Conservation (phyloP, 2,888 invertebrate genomes). For the Sabatieria punctata region DNA sequence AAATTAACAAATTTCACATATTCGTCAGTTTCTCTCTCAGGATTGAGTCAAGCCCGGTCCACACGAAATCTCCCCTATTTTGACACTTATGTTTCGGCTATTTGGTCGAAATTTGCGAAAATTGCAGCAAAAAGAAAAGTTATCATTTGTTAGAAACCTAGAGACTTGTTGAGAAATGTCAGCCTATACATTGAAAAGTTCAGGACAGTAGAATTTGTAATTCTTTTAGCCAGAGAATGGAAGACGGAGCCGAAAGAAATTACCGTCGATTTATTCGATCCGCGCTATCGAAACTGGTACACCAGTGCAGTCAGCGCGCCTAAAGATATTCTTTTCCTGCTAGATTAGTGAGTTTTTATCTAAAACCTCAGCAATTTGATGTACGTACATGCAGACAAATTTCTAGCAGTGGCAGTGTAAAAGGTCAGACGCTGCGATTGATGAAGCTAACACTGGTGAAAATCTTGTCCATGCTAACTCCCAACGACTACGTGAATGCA, state of each 20-base stretch:
- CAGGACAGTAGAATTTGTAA: too few species aligned
- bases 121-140: too few species aligned
- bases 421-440: slow-evolving; percentile 25
- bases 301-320: slow-evolving; percentile 22
- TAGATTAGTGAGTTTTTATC: slow-evolving; percentile 23
- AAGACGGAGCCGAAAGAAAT: slow-evolving; percentile 10
- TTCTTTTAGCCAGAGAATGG: neutral
- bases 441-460: slow-evolving; percentile 24
- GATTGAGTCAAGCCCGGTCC: too few species aligned
- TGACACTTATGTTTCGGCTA: neutral
- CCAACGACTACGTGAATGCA: slow-evolving; percentile 27
- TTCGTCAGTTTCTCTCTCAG: too few species aligned
- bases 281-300: slow-evolving; percentile 28
- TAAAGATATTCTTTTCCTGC: slow-evolving; percentile 26
- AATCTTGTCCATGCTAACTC: slow-evolving; percentile 22
- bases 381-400: neutral
- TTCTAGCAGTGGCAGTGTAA: slow-evolving; percentile 10
- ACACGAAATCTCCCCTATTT: too few species aligned
- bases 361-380: neutral
- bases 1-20: too few species aligned
- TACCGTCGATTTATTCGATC: slow-evolving; percentile 28
- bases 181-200: too few species aligned
- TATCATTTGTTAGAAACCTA: too few species aligned
- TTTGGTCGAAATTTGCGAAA: neutral
- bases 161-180: too few species aligned